These are phyloP conservation scores for Choreutis nemorana DNA, from an alignment of 2,888 invertebrate genomes.

Conservation along the genomic window DNA sequence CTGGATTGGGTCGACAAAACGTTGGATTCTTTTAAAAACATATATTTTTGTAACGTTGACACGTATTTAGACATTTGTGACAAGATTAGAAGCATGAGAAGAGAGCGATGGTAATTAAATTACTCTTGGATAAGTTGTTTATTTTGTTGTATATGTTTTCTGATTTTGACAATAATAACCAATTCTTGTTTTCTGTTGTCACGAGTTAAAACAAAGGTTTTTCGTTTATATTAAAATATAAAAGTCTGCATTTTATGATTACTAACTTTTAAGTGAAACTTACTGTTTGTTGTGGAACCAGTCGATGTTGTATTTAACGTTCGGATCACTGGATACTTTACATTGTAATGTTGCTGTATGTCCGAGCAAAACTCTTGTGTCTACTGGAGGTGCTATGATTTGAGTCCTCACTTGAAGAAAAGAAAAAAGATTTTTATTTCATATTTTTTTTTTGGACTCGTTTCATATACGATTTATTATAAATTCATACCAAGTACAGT, in stretches of 20 bases:
- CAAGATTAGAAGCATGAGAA: too few species aligned
- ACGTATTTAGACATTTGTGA: too few species aligned
- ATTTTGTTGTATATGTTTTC: too few species aligned
- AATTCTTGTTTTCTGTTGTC: too few species aligned
- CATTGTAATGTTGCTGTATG: slow-evolving; percentile 94
- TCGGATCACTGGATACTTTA: slow-evolving; percentile 91
- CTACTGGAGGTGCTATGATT: slow-evolving; percentile 92
- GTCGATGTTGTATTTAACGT: slow-evolving; percentile 84
- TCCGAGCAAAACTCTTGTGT: slow-evolving; percentile 90
- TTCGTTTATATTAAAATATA: neutral
- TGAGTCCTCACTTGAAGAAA: slow-evolving; percentile 82
- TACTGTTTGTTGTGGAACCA: slow-evolving; percentile 90
- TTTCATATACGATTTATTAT: neutral
- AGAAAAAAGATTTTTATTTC: slow-evolving; percentile 3
- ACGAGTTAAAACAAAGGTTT: too few species aligned
- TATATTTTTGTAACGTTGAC: too few species aligned
- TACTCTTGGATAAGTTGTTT: too few species aligned
- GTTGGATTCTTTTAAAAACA: too few species aligned
- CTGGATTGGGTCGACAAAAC: too few species aligned
- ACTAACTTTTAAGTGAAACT: slow-evolving; percentile 29
- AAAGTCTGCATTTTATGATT: neutral
- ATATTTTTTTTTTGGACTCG: neutral
- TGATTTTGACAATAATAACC: too few species aligned
- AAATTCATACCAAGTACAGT: slow-evolving; percentile 75
- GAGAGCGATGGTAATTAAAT: too few species aligned